Evolutionary conservation across 2,113 vertebrate genomes (phyloP).

Genomic region (Spilogale gracilis): DNA sequence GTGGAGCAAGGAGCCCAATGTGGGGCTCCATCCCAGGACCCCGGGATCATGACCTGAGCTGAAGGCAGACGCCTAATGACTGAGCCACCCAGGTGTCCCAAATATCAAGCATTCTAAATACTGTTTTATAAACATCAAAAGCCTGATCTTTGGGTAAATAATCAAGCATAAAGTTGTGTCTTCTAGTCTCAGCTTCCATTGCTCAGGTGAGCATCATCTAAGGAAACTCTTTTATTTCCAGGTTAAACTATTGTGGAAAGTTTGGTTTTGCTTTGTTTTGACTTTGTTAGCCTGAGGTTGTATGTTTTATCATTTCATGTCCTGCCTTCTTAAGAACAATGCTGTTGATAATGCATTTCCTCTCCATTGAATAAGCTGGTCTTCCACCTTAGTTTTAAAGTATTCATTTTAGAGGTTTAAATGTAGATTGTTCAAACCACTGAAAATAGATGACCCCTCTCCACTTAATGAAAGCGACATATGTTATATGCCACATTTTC

Average conservation of each 20-base stretch:
- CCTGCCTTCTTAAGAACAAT: background rate
- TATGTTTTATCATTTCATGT: conserved; percentile 12
- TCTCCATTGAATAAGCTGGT: background rate
- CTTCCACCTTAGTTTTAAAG: conserved; percentile 48
- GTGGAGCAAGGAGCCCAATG: too few relatives aligned
- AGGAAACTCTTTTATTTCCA: background rate
- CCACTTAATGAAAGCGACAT: background rate
- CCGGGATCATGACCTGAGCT: too few relatives aligned
- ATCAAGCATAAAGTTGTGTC: background rate
- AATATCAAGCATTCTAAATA: conserved; percentile 29
- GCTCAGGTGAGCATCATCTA: background rate
- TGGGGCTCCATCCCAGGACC: too few relatives aligned
- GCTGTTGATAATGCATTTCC: background rate
- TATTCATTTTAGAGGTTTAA: conserved; percentile 47
- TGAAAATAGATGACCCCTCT: background rate
- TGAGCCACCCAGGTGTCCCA: too few relatives aligned
- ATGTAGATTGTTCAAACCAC: background rate
- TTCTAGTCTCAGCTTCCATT: background rate
- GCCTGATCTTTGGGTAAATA: background rate
- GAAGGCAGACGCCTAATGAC: too few relatives aligned
- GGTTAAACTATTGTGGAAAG: background rate
- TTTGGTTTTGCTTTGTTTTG: background rate
- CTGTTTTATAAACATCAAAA: background rate
- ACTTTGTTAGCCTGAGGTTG: background rate
- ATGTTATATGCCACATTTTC: background rate